Conservation (phyloP, 2,113 vertebrate species). For the Neolamprologus toae region DNA sequence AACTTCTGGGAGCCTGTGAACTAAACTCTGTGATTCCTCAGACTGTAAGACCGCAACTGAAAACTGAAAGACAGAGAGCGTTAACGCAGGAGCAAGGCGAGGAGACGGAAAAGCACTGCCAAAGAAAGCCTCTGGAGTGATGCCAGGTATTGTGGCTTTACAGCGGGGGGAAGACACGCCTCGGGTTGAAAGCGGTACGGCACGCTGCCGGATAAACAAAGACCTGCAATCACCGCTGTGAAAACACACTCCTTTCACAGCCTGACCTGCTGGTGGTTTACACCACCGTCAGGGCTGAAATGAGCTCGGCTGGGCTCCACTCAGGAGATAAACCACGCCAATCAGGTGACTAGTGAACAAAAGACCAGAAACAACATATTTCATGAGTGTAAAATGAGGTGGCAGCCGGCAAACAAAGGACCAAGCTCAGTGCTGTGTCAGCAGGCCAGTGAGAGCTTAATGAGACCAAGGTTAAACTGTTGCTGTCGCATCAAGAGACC, state of each 20-base stretch:
- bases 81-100: not conserved
- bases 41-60: not conserved
- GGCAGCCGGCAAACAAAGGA: not conserved
- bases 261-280: not conserved
- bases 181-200: not conserved
- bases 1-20: constrained; percentile 21
- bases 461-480: not conserved
- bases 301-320: not conserved
- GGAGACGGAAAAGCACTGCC: not conserved
- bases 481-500: not conserved
- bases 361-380: not conserved
- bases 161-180: constrained; percentile 21
- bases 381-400: not conserved
- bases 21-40: not conserved
- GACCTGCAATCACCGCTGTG: not conserved
- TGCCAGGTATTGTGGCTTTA: constrained; percentile 37
- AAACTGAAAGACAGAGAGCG: not conserved
- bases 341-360: not conserved
- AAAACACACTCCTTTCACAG: not conserved
- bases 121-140: not conserved
- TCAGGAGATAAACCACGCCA: not conserved
- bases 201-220: constrained; percentile 14
- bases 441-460: not conserved
- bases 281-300: not conserved
- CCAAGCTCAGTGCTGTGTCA: not conserved